Evolutionary conservation across 2,113 vertebrate genomes (phyloP).

Genomic region (Dipodomys merriami): DNA sequence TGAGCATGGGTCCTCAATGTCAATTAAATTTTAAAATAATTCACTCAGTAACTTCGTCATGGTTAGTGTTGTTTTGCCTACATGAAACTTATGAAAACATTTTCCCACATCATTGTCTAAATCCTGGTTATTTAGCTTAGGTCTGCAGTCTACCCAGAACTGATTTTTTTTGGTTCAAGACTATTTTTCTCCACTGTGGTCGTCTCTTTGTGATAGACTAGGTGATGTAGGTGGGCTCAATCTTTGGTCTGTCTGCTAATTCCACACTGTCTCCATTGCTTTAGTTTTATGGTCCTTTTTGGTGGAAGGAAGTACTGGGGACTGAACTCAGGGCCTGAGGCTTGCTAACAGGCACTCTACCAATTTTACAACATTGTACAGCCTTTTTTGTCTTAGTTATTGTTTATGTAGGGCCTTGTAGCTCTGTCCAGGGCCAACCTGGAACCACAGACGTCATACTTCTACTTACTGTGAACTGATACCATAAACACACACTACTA

Average conservation of each 20-base stretch:
- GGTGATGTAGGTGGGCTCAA: rapidly evolving
- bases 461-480: too few species aligned
- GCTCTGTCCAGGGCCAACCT: too few species aligned
- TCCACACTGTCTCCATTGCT: neutral
- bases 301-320: too few species aligned
- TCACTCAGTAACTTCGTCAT: neutral
- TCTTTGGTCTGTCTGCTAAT: neutral
- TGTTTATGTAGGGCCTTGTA: too few species aligned
- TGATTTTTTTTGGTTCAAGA: neutral
- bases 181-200: rapidly evolving
- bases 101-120: neutral
- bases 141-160: neutral
- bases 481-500: too few species aligned
- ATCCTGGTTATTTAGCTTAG: neutral
- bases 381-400: too few species aligned
- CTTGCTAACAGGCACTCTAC: too few species aligned
- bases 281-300: neutral
- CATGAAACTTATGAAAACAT: neutral
- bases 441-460: too few species aligned
- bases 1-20: neutral
- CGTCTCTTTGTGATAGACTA: too few species aligned
- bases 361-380: too few species aligned
- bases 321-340: too few species aligned
- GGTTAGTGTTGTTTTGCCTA: neutral
- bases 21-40: conserved; percentile 1